These are phyloP conservation scores for Champsocephalus esox DNA, from an alignment of 2,797 vertebrate genomes.

Conservation along the genomic window DNA sequence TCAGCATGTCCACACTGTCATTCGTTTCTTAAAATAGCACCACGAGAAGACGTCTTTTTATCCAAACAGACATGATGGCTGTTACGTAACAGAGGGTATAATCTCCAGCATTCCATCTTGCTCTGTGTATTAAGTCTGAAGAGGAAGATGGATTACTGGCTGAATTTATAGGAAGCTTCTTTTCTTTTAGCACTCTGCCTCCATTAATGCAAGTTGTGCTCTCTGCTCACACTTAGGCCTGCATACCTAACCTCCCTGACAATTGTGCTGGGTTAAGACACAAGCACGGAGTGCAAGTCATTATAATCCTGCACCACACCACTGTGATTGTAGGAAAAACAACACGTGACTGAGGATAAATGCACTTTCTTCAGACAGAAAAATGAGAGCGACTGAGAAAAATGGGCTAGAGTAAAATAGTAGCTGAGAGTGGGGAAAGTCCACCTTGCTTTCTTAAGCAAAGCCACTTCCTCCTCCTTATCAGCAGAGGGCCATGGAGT, in stretches of 20 bases:
- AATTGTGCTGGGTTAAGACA: slow-evolving; percentile 36
- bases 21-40: slow-evolving; percentile 73
- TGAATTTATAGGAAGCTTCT: slow-evolving; percentile 52
- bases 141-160: slow-evolving; percentile 51
- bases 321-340: slow-evolving; percentile 19
- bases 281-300: slow-evolving; percentile 33
- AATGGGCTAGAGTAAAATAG: slow-evolving; percentile 18
- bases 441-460: slow-evolving; percentile 54
- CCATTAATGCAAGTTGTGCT: slow-evolving; percentile 52
- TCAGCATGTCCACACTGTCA: slow-evolving; percentile 49
- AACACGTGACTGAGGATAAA: slow-evolving; percentile 22
- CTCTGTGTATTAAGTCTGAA: slow-evolving; percentile 50
- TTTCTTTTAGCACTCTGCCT: slow-evolving; percentile 12
- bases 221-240: slow-evolving; percentile 39
- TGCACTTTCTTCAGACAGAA: slow-evolving; percentile 18
- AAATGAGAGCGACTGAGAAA: slow-evolving; percentile 7
- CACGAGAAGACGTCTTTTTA: slow-evolving; percentile 68
- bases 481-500: slow-evolving; percentile 68
- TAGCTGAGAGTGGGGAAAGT: slow-evolving; percentile 49
- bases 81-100: slow-evolving; percentile 65
- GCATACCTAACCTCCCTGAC: slow-evolving; percentile 54
- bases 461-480: slow-evolving; percentile 76
- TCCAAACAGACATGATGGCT: slow-evolving; percentile 69
- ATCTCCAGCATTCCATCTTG: slow-evolving; percentile 53
- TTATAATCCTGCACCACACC: slow-evolving; percentile 50